Conservation (phyloP, 2,113 vertebrate genomes). For the Hystrix cristata region DNA sequence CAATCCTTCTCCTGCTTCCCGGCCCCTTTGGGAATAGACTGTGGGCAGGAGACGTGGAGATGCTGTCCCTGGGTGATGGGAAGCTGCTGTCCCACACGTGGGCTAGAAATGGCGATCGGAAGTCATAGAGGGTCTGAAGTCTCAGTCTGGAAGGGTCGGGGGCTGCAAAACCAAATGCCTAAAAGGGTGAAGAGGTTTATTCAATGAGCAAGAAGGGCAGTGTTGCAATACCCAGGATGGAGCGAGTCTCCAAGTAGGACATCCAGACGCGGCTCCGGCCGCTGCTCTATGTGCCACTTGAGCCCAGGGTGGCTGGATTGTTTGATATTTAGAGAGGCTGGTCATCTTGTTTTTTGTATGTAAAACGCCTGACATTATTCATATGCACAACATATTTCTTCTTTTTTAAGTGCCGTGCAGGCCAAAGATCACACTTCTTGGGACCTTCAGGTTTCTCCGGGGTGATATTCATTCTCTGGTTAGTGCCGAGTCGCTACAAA, state of each 20-base stretch:
- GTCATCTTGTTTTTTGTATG: background rate
- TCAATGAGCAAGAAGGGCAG: background rate
- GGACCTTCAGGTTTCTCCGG: background rate
- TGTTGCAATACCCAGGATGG: background rate
- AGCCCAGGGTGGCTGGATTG: background rate
- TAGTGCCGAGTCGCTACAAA: background rate
- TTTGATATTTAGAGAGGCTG: background rate
- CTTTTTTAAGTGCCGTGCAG: background rate
- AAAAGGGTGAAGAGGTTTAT: background rate
- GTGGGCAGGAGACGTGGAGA: rapidly evolving
- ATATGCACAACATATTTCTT: background rate
- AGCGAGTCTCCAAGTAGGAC: background rate
- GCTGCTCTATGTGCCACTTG: background rate
- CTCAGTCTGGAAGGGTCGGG: too few species aligned
- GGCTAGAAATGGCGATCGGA: background rate
- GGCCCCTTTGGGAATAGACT: background rate
- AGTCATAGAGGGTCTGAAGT: background rate
- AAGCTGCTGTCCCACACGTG: background rate
- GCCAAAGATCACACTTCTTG: background rate
- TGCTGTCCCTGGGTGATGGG: background rate
- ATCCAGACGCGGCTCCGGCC: background rate
- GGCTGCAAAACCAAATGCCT: background rate
- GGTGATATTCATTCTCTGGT: background rate
- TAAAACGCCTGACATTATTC: constrained; percentile 9
- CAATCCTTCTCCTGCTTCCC: background rate